Conservation (phyloP, 2,113 vertebrate species). For the Zootoca vivipara region DNA sequence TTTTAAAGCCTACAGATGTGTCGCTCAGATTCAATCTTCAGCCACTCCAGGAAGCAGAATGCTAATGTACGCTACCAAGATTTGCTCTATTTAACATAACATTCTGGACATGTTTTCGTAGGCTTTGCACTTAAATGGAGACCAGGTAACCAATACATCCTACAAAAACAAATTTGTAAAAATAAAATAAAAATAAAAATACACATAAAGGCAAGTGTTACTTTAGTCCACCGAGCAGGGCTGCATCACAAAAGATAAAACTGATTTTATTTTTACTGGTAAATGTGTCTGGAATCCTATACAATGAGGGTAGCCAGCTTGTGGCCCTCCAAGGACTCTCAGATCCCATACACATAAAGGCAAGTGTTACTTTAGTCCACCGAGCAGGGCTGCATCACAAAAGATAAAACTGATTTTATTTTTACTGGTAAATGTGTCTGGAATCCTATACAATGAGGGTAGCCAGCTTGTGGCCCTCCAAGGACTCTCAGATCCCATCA, state of each 20-base stretch:
- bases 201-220: background rate
- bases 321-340: too few relatives aligned
- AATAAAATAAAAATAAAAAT: background rate
- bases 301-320: background rate
- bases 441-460: background rate
- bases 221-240: background rate
- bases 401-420: background rate
- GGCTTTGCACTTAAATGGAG: constrained; percentile 38
- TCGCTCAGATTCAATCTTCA: constrained; percentile 40
- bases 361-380: background rate
- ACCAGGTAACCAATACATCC: constrained; percentile 32
- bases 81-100: constrained; percentile 27
- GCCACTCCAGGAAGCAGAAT: constrained; percentile 28
- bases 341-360: background rate
- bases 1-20: constrained; percentile 39
- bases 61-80: constrained; percentile 33
- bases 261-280: background rate
- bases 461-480: too few relatives aligned
- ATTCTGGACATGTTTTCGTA: constrained; percentile 34
- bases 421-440: background rate
- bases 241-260: background rate
- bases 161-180: background rate
- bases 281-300: background rate
- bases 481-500: too few relatives aligned
- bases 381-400: background rate